Conservation (phyloP, 1,140 invertebrate species). For the Dufourea novaeangliae region DNA sequence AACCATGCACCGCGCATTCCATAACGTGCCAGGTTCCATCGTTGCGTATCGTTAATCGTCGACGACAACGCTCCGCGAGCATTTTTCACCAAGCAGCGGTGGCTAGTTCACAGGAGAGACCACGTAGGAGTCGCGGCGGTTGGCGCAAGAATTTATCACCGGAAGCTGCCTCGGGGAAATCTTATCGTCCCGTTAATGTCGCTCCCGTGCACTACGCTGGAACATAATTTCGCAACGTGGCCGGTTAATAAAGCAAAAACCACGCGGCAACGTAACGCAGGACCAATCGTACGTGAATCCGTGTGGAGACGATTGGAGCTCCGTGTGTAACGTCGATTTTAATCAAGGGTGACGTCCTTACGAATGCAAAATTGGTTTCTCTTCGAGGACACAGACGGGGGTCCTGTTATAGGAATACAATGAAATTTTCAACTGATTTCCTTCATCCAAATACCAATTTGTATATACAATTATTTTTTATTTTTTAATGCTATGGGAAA, state of each 20-base stretch:
- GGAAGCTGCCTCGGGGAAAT: not conserved
- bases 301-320: too few relatives aligned
- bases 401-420: not conserved
- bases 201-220: not conserved
- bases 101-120: not conserved
- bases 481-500: too few relatives aligned
- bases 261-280: too few relatives aligned
- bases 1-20: not conserved
- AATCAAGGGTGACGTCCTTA: too few relatives aligned
- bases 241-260: not conserved
- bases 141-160: not conserved
- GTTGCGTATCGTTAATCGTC: not conserved
- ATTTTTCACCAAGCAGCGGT: not conserved
- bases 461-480: too few relatives aligned
- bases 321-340: too few relatives aligned
- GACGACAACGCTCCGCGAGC: not conserved
- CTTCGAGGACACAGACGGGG: not conserved
- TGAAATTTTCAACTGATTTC: not conserved
- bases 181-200: slow-evolving; percentile 5
- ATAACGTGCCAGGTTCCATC: not conserved
- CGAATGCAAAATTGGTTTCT: not conserved
- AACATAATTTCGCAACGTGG: not conserved
- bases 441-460: too few relatives aligned
- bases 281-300: not conserved
- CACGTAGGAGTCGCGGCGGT: not conserved